These are phyloP conservation scores for Amphiprion percula DNA, from an alignment of 2,113 vertebrate genomes.

Conservation along the genomic window DNA sequence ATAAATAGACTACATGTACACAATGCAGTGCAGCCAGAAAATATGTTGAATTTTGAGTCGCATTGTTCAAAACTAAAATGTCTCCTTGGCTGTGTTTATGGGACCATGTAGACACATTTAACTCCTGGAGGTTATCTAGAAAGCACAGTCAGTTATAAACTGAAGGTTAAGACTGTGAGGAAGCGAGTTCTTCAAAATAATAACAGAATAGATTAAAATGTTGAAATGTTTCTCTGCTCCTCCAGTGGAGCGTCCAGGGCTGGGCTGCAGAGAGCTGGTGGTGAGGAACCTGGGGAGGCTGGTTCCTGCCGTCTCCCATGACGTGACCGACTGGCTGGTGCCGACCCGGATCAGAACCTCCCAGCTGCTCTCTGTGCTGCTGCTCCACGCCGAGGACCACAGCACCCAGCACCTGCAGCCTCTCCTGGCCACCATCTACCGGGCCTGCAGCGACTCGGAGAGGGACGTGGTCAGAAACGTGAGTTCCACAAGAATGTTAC, in stretches of 20 bases:
- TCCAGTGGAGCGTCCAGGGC: constrained; percentile 87
- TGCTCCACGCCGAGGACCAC: constrained; percentile 94
- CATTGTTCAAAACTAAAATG: neutral
- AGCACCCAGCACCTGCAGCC: constrained; percentile 92
- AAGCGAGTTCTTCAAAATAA: too few relatives aligned
- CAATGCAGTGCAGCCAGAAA: too few relatives aligned
- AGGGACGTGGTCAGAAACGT: constrained; percentile 87
- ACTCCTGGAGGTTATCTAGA: too few relatives aligned
- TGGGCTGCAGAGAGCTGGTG: constrained; percentile 96
- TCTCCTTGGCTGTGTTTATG: neutral
- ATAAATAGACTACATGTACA: too few relatives aligned
- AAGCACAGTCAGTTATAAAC: too few relatives aligned
- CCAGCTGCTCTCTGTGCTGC: constrained; percentile 87
- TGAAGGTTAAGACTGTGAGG: too few relatives aligned
- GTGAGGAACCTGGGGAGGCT: constrained; percentile 91
- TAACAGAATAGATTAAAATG: too few relatives aligned
- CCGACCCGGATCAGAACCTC: constrained; percentile 90
- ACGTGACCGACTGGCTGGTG: constrained; percentile 92
- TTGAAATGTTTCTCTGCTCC: neutral
- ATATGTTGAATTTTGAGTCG: too few relatives aligned
- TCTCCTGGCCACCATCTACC: constrained; percentile 88
- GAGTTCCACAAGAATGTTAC: constrained; percentile 67
- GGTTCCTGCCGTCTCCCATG: constrained; percentile 89
- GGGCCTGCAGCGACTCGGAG: constrained; percentile 87
- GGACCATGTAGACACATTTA: too few relatives aligned